These are phyloP conservation scores for Gambusia yucatana DNA, from an alignment of 2,797 vertebrate genomes.

Conservation along the genomic window DNA sequence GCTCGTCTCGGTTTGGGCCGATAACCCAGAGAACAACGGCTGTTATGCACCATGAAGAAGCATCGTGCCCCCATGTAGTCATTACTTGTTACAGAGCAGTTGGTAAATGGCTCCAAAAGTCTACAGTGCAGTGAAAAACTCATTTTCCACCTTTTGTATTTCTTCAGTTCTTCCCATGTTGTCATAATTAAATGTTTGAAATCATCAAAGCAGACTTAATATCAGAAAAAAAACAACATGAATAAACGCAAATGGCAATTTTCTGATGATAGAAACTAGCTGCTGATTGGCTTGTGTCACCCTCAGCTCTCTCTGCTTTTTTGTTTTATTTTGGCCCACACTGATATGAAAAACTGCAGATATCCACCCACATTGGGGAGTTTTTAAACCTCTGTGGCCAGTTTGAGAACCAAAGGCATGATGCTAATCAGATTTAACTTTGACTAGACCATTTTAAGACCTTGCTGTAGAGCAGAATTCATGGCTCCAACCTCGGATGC, in stretches of 20 bases:
- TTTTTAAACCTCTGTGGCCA: background rate
- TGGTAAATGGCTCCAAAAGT: conserved; percentile 71
- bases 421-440: background rate
- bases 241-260: background rate
- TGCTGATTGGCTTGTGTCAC: background rate
- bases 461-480: background rate
- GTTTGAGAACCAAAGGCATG: background rate
- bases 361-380: background rate
- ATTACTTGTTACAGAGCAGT: conserved; percentile 59
- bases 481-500: background rate
- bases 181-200: background rate
- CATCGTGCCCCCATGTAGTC: conserved; percentile 60
- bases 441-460: background rate
- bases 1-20: conserved; percentile 43
- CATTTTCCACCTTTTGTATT: background rate
- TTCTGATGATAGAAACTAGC: background rate
- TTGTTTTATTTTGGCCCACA: background rate
- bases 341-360: background rate
- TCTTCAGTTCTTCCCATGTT: background rate
- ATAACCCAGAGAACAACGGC: conserved; percentile 54
- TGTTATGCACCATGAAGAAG: conserved; percentile 49
- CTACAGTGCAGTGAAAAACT: conserved; percentile 21
- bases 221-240: background rate
- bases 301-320: background rate
- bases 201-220: background rate